Evolutionary conservation across 2,797 vertebrate species (phyloP).

Genomic region (Karalla daura): DNA sequence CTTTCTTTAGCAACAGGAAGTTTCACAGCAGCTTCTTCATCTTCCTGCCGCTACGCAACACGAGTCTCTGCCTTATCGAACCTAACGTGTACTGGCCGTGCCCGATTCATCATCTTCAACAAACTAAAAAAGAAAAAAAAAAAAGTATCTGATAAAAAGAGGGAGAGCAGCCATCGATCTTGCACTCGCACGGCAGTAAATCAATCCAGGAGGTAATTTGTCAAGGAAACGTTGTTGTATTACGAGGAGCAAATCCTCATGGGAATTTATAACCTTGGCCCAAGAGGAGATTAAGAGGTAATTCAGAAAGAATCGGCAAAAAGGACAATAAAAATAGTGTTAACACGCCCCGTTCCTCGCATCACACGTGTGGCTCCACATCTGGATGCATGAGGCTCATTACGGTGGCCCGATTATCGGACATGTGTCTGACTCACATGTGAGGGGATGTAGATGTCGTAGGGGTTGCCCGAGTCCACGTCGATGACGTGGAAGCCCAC

Average conservation of each 20-base stretch:
- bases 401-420: too few species aligned
- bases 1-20: background rate
- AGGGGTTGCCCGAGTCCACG: conserved; percentile 93
- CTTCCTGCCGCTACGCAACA: too few species aligned
- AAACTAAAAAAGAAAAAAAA: conserved; percentile 10
- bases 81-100: background rate
- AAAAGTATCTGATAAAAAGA: background rate
- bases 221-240: background rate
- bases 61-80: too few species aligned
- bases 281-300: background rate
- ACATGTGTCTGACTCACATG: too few species aligned
- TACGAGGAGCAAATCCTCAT: background rate
- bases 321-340: background rate
- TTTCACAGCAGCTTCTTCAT: background rate
- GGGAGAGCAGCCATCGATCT: conserved; percentile 5
- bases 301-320: background rate
- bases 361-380: conserved; percentile 84
- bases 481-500: conserved; percentile 94
- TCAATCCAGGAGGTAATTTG: conserved; percentile 18
- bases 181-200: conserved; percentile 3
- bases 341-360: background rate
- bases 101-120: conserved; percentile 5
- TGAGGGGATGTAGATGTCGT: conserved; percentile 92
- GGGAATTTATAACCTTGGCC: conserved; percentile 1
- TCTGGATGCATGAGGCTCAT: too few species aligned